phyloP scores from a whole-genome alignment of 1,140 invertebrate species.

The Apis cerana region DNA sequence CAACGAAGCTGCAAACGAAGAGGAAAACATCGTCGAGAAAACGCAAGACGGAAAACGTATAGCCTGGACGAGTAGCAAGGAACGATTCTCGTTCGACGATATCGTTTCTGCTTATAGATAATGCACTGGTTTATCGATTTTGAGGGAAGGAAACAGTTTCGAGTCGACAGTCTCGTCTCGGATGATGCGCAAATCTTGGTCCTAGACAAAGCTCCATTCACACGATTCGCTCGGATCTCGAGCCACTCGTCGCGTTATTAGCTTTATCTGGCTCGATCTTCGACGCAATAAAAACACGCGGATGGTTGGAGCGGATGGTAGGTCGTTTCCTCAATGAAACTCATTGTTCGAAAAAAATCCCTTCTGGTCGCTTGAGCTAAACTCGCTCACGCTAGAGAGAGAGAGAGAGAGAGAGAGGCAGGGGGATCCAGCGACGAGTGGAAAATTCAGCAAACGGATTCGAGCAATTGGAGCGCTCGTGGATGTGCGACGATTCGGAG shows the following conservation, averaged over 20 bases:
- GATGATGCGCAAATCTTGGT: not conserved
- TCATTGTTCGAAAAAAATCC: conserved; percentile 26
- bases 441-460: conserved; percentile 23
- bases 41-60: not conserved
- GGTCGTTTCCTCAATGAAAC: conserved; percentile 16
- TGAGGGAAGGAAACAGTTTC: not conserved
- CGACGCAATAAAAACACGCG: conserved; percentile 1
- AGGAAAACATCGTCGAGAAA: not conserved
- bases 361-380: not conserved
- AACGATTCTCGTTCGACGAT: not conserved
- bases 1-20: not conserved
- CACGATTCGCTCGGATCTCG: conserved; percentile 20
- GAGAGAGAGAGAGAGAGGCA: no score
- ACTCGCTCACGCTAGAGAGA: not conserved
- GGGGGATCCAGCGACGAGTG: not conserved
- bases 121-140: not conserved
- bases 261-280: conserved; percentile 1
- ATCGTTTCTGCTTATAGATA: not conserved
- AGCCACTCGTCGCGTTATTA: not conserved
- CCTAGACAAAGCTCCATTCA: conserved; percentile 21
- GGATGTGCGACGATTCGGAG: no score
- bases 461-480: no score
- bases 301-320: not conserved
- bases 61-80: not conserved
- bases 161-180: conserved; percentile 1